A percentile compares a stretch with the other conserved stretches of the same genome.
phyloP scores from a whole-genome alignment of 2,888 invertebrate species.

The Thymelicus lineola region DNA sequence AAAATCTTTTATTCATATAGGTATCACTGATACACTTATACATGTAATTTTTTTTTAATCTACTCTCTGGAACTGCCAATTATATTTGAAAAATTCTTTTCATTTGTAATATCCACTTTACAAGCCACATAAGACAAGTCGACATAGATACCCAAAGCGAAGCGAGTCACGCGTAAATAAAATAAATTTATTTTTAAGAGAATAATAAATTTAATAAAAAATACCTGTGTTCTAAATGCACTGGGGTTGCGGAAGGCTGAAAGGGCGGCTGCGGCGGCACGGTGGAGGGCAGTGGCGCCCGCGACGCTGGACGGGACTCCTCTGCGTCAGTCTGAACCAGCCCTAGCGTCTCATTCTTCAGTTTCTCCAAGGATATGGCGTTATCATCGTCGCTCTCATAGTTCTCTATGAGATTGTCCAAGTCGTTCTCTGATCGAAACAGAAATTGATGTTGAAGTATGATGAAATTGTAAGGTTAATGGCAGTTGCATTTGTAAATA shows the following conservation, averaged over 20 bases:
- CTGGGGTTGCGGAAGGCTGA: conserved; percentile 95
- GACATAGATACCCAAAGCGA: too few species aligned
- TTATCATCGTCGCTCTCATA: conserved; percentile 90
- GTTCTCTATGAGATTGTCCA: conserved; percentile 70
- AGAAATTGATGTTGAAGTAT: background rate
- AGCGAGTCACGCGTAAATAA: too few species aligned
- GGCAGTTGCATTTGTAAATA: too few species aligned
- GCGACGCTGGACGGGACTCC: conserved; percentile 62
- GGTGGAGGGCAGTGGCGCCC: conserved; percentile 57
- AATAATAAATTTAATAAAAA: background rate
- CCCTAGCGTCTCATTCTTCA: conserved; percentile 88
- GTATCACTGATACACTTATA: too few species aligned
- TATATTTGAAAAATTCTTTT: too few species aligned
- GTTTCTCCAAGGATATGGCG: conserved; percentile 89
- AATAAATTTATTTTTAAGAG: too few species aligned
- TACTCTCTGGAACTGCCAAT: too few species aligned
- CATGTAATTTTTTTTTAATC: too few species aligned
- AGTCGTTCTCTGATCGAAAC: conserved; percentile 61
- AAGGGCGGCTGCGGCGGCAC: conserved; percentile 92
- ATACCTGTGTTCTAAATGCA: conserved; percentile 91
- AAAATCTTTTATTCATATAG: too few species aligned
- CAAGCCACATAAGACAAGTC: too few species aligned
- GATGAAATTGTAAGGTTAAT: too few species aligned
- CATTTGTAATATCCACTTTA: too few species aligned
- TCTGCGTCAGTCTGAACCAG: conserved; percentile 47